These are phyloP conservation scores for Novumbra hubbsi DNA, from an alignment of 2,797 vertebrate genomes.

Conservation along the genomic window DNA sequence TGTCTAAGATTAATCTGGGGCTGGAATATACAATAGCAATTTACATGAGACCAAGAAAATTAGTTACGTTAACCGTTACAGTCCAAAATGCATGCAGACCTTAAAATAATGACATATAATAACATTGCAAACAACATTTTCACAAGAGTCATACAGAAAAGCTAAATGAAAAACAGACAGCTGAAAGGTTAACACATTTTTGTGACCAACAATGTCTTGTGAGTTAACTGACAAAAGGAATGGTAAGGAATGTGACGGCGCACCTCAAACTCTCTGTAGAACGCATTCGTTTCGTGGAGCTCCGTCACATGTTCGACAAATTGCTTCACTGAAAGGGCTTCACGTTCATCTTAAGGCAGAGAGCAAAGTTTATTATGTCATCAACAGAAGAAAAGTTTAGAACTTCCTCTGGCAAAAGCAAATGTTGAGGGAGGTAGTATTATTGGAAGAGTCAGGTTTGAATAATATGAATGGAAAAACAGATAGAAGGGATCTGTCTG, in stretches of 20 bases:
- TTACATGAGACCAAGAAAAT: neutral
- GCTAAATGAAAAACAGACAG: neutral
- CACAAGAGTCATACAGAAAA: neutral
- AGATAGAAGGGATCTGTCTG: neutral
- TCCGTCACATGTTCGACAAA: slow-evolving; percentile 90
- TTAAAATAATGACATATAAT: slow-evolving; percentile 13
- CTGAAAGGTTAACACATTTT: neutral
- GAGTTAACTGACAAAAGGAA: neutral
- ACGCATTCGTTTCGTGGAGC: slow-evolving; percentile 86
- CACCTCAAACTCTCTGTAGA: slow-evolving; percentile 95
- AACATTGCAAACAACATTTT: neutral
- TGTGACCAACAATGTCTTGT: neutral
- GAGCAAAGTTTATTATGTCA: slow-evolving; percentile 8
- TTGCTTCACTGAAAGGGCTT: slow-evolving; percentile 82
- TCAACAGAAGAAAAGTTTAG: neutral
- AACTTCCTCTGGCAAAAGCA: neutral
- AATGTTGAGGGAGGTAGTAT: neutral
- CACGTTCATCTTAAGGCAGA: slow-evolving; percentile 69
- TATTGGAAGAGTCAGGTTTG: neutral
- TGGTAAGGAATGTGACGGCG: neutral
- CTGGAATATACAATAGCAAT: neutral
- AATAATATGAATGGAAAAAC: neutral
- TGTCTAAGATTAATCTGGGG: neutral
- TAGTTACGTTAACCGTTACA: neutral
- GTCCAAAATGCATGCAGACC: slow-evolving; percentile 30